Evolutionary conservation across 2,113 vertebrate species (phyloP).

Genomic region (Gymnarchus niloticus): DNA sequence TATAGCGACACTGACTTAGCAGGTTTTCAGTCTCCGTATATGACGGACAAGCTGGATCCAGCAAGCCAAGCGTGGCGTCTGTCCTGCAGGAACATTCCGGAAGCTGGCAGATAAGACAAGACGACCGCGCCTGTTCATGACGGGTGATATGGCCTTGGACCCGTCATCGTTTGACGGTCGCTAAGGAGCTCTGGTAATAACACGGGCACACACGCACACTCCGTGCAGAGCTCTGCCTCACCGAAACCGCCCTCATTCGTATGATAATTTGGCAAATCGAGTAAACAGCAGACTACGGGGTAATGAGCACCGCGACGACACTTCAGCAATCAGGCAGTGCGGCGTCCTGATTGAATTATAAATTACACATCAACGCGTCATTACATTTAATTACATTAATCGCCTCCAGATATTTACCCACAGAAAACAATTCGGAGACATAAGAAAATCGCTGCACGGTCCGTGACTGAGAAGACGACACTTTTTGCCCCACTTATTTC

Average conservation of each 20-base stretch:
- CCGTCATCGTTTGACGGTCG: slow-evolving; percentile 33
- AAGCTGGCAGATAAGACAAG: not conserved
- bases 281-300: slow-evolving; percentile 36
- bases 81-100: not conserved
- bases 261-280: slow-evolving; percentile 57
- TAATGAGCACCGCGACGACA: slow-evolving; percentile 44
- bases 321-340: slow-evolving; percentile 60
- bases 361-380: slow-evolving; percentile 70
- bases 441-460: slow-evolving; percentile 53
- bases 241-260: slow-evolving; percentile 49
- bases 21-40: not conserved
- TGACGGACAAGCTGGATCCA: not conserved
- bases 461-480: not conserved
- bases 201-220: slow-evolving; percentile 40
- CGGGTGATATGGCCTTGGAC: slow-evolving; percentile 32
- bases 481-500: not conserved
- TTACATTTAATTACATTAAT: slow-evolving; percentile 69
- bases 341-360: slow-evolving; percentile 68
- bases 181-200: slow-evolving; percentile 36
- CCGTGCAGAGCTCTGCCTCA: slow-evolving; percentile 6
- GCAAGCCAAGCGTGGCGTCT: not conserved
- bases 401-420: slow-evolving; percentile 70
- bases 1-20: too few species aligned
- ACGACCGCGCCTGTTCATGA: slow-evolving; percentile 21
- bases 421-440: slow-evolving; percentile 70